These are phyloP conservation scores for Callospermophilus lateralis DNA, from an alignment of 2,113 vertebrate genomes.

Conservation along the genomic window DNA sequence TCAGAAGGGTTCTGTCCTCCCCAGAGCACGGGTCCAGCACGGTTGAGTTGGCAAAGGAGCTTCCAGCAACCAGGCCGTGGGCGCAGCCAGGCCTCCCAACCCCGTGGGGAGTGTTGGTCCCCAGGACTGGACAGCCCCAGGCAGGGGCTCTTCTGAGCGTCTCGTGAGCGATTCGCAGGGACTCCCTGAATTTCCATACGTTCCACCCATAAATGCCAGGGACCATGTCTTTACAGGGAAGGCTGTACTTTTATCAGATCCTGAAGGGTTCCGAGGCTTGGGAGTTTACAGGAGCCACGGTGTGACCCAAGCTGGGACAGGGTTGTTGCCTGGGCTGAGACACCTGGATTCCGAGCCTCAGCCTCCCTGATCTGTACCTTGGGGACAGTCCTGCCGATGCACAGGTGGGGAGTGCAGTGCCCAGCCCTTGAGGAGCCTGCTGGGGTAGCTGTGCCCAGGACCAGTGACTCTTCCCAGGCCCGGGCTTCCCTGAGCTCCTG, in stretches of 20 bases:
- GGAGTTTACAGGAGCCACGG: not conserved
- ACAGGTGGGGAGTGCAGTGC: not conserved
- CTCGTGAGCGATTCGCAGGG: not conserved
- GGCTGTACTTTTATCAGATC: not conserved
- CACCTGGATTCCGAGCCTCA: not conserved
- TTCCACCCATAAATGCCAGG: not conserved
- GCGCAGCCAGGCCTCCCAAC: not conserved
- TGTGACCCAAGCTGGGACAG: not conserved
- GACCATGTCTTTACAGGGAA: too few relatives aligned
- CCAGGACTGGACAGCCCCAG: not conserved
- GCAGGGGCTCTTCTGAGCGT: too few relatives aligned
- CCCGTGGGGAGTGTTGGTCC: not conserved
- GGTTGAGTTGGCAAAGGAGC: too few relatives aligned
- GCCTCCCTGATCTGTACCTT: not conserved
- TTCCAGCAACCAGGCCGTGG: not conserved
- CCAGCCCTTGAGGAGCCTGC: not conserved
- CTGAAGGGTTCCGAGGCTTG: not conserved
- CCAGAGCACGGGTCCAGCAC: too few relatives aligned
- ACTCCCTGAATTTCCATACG: not conserved
- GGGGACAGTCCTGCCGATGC: not conserved
- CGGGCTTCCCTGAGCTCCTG: not conserved
- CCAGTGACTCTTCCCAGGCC: not conserved
- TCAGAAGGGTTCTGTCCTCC: too few relatives aligned
- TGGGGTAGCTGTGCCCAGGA: fast-evolving
- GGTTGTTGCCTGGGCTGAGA: fast-evolving